Percentiles rank a stretch among this genome's conserved stretches.
Evolutionary conservation across 2,113 vertebrate genomes (phyloP).

Genomic region (Chionomys nivalis): DNA sequence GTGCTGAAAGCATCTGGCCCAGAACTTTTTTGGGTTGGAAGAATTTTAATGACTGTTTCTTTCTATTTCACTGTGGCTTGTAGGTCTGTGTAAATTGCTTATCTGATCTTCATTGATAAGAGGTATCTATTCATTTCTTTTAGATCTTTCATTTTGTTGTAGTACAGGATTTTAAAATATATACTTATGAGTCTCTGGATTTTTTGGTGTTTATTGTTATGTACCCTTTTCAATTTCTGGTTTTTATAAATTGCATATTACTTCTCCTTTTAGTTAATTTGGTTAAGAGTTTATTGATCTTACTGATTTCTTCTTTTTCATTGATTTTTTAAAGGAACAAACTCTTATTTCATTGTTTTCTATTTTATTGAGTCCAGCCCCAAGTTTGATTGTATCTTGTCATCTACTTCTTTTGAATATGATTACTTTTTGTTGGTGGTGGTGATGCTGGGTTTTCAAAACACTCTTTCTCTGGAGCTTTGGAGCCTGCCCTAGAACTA

Average conservation of each 20-base stretch:
- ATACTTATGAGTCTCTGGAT: not conserved
- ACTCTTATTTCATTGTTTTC: not conserved
- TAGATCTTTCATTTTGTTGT: not conserved
- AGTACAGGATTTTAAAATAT: not conserved
- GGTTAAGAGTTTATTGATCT: not conserved
- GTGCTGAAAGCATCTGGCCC: not conserved
- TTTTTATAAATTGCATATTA: not conserved
- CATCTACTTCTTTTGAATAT: not conserved
- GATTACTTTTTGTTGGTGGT: not conserved
- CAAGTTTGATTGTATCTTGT: not conserved
- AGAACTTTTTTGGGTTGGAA: not conserved
- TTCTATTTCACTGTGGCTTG: not conserved
- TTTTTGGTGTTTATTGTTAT: not conserved
- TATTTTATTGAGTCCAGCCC: not conserved
- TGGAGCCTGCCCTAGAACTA: too few species aligned
- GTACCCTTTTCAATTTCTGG: not conserved
- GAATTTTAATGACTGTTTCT: not conserved
- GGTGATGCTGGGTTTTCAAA: too few species aligned
- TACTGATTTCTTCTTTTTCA: not conserved
- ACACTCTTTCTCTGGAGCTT: too few species aligned
- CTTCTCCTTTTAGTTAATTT: not conserved
- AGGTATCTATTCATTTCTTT: not conserved
- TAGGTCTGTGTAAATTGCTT: not conserved
- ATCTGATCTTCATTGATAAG: not conserved
- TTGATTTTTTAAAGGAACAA: not conserved